Percentiles rank a stretch among this genome's conserved stretches.
phyloP scores from a whole-genome alignment of 2,888 invertebrate genomes.

The Metacarcinus magister region DNA sequence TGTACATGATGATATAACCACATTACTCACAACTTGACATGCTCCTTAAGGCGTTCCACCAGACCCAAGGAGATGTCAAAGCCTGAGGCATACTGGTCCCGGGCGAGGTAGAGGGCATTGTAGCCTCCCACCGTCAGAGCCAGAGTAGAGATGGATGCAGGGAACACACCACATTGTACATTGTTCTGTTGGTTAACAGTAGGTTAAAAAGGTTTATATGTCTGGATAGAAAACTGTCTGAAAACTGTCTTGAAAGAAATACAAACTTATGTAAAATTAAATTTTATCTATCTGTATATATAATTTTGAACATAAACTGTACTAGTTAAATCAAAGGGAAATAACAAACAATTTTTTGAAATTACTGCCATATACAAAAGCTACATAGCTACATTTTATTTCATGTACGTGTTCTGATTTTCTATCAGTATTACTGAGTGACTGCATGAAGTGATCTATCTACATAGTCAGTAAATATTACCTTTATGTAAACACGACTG shows the following conservation, averaged over 20 bases:
- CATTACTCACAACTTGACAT: conserved; percentile 71
- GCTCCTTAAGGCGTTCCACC: conserved; percentile 75
- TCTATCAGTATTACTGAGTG: neutral
- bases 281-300: no score
- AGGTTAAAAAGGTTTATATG: neutral
- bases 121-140: conserved; percentile 77
- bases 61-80: conserved; percentile 78
- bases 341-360: no score
- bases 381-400: neutral
- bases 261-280: no score
- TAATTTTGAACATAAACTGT: no score
- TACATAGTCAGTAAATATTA: neutral
- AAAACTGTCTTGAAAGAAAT: neutral
- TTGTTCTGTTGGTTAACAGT: conserved; percentile 74
- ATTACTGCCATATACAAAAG: no score
- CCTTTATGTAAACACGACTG: neutral
- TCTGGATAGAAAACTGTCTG: neutral
- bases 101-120: conserved; percentile 80
- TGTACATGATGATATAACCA: neutral
- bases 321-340: no score
- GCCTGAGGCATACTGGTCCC: conserved; percentile 68
- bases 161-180: conserved; percentile 80
- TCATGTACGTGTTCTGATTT: neutral
- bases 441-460: neutral
- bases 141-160: conserved; percentile 79